These are phyloP conservation scores for Paragorgia papillata DNA, from an alignment of 92 coral and sea anemone genomes.

Conservation along the genomic window DNA sequence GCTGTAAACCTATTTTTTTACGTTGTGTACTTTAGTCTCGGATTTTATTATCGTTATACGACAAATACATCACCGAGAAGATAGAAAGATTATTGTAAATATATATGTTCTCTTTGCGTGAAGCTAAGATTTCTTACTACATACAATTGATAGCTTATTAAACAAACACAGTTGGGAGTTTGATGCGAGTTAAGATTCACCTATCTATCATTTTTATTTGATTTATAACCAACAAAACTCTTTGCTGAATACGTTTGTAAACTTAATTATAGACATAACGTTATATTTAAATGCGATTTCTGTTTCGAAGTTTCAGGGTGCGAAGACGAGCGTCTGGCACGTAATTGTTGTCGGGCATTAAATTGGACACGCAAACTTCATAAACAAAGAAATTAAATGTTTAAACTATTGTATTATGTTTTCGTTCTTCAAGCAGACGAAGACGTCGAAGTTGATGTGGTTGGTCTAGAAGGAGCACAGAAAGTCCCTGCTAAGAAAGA, in stretches of 20 bases:
- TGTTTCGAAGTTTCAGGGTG: too few species aligned
- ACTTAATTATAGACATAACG: too few species aligned
- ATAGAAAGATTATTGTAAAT: not conserved
- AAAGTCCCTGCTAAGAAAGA: constrained; percentile 57
- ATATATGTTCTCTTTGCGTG: constrained; percentile 6
- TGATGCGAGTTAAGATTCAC: not conserved
- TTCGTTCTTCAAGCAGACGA: constrained; percentile 75
- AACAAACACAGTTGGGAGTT: constrained; percentile 33
- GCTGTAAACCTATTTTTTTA: too few species aligned
- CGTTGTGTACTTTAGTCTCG: too few species aligned
- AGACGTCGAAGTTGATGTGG: constrained; percentile 98
- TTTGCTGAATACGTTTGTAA: too few species aligned
- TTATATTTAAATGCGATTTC: too few species aligned
- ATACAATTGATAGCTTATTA: not conserved
- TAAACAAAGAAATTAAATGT: constrained; percentile 20
- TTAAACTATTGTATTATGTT: not conserved
- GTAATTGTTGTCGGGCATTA: not conserved
- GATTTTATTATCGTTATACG: too few species aligned
- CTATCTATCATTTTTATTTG: not conserved
- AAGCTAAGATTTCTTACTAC: constrained; percentile 2
- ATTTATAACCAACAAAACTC: not conserved
- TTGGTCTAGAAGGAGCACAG: constrained; percentile 80
- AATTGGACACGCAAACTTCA: not conserved
- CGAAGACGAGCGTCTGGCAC: too few species aligned
- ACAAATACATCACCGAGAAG: not conserved